A percentile compares a stretch with the other conserved stretches of the same genome.
These are phyloP conservation scores for Drosophila nigrodunni DNA, from an alignment of 1,140 invertebrate species.

Conservation along the genomic window DNA sequence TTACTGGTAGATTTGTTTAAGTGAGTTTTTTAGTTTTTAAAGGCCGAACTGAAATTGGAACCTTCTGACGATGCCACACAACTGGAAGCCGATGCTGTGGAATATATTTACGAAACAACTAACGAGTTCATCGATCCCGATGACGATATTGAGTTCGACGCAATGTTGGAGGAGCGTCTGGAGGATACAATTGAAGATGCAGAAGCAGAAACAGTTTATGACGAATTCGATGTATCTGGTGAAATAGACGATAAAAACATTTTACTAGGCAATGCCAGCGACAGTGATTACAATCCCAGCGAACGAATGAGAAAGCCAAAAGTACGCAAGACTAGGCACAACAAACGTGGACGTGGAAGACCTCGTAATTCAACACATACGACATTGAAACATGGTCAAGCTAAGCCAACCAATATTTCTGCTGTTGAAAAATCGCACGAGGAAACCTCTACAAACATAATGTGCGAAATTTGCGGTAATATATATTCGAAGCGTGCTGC, in stretches of 20 bases:
- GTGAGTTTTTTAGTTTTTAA: background rate
- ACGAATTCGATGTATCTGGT: conserved; percentile 40
- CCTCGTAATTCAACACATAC: conserved; percentile 46
- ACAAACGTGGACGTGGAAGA: conserved; percentile 61
- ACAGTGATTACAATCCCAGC: conserved; percentile 67
- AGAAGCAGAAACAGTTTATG: conserved; percentile 44
- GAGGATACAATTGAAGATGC: conserved; percentile 56
- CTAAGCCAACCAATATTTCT: conserved; percentile 13
- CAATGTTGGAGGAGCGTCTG: conserved; percentile 64
- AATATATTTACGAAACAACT: conserved; percentile 71
- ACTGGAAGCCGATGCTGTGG: conserved; percentile 56
- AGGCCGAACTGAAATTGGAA: conserved; percentile 75
- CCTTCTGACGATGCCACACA: conserved; percentile 57
- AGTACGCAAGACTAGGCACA: conserved; percentile 44
- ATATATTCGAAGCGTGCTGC: conserved; percentile 76
- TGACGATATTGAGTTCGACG: conserved; percentile 71
- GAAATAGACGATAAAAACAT: conserved; percentile 59
- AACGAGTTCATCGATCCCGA: conserved; percentile 73
- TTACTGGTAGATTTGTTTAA: background rate
- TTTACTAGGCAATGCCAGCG: conserved; percentile 50
- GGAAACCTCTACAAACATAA: conserved; percentile 69
- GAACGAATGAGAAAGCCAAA: conserved; percentile 55
- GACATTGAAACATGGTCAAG: conserved; percentile 19
- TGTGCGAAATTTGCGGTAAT: conserved; percentile 81
- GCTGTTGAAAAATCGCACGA: conserved; percentile 44